A percentile compares a stretch with the other conserved stretches of the same genome.
Evolutionary conservation across 1,140 invertebrate species (phyloP).

Genomic region (Macrotrachela quadricornifera): DNA sequence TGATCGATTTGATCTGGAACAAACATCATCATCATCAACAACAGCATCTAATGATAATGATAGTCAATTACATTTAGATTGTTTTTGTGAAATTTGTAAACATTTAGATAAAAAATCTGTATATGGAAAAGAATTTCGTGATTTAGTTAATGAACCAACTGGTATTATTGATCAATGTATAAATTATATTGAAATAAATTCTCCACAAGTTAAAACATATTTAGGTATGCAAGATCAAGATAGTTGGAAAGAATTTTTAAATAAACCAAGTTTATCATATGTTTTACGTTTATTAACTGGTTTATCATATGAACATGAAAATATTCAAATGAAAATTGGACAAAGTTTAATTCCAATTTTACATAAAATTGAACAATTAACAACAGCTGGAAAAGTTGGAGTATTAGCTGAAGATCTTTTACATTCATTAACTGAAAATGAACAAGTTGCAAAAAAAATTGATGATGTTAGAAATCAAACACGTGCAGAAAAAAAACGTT

Average conservation of each 20-base stretch:
- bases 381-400: conserved; percentile 84
- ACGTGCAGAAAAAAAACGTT: conserved; percentile 69
- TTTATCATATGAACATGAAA: conserved; percentile 63
- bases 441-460: conserved; percentile 37
- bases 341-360: conserved; percentile 34
- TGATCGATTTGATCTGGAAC: conserved; percentile 25
- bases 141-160: conserved; percentile 32
- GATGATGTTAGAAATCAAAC: conserved; percentile 78
- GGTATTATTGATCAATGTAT: conserved; percentile 63
- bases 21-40: conserved; percentile 69
- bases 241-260: conserved; percentile 84
- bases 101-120: conserved; percentile 48
- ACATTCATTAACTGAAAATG: conserved; percentile 57
- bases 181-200: conserved; percentile 47
- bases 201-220: conserved; percentile 28
- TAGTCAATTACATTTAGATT: conserved; percentile 38
- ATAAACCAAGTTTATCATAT: conserved; percentile 73
- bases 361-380: conserved; percentile 83
- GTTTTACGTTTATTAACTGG: conserved; percentile 76
- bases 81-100: conserved; percentile 70
- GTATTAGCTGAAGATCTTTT: conserved; percentile 83
- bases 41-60: conserved; percentile 39
- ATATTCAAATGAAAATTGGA: conserved; percentile 45
- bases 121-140: conserved; percentile 42
- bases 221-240: conserved; percentile 52